Evolutionary conservation across 2,888 invertebrate species (phyloP), one percentile per base, ranked within the genome.

Genomic region (Diogma glabrata): DNA sequence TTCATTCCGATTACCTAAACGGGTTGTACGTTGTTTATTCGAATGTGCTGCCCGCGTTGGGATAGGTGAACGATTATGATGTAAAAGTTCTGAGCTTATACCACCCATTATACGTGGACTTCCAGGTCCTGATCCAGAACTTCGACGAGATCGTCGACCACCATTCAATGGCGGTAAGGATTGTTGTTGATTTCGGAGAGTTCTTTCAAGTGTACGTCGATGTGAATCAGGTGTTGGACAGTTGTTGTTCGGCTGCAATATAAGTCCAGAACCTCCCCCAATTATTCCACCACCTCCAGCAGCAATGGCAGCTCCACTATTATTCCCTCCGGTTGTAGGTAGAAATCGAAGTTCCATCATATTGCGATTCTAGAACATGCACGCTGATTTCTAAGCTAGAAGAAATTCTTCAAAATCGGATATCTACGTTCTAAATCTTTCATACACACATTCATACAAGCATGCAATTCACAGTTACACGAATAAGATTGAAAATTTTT

Each of bases 311-410:
- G 61, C 60, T 22, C 58, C 57, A 10, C 20, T 17, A 10, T 20
- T 23, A 9, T n/a, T 43, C 14, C 43, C 43, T n/a, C 61, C 59
- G 28, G 64, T 59, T 24, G 55, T 56, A 60, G 53, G 66, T 65
- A 64, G 66, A 64, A 66, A 72, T 57, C 63, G 67, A 59, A 63
- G 64, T 65, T 63, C 68, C 70, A 64, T 67, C 59, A 67, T 64
- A 58, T 68, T 68, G 59, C 66, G 66, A 63, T 68, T 68, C 67
- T 68, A 66, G 60, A 68, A 68, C 64, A 65, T 61, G 62, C 60
- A 67, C 61, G 65, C 65, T 63, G 60, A 66, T 62, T 61, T 62
- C 63, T 61, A 60, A 60, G 60, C 62, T 60, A 61, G 59, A 60
- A 58, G 58, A 56, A 57, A 59, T 57, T 57, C 56, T 58, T 59